Base-by-base conservation (phyloP, 2,888 invertebrate species). In the Agapostemon virescens region DNA sequence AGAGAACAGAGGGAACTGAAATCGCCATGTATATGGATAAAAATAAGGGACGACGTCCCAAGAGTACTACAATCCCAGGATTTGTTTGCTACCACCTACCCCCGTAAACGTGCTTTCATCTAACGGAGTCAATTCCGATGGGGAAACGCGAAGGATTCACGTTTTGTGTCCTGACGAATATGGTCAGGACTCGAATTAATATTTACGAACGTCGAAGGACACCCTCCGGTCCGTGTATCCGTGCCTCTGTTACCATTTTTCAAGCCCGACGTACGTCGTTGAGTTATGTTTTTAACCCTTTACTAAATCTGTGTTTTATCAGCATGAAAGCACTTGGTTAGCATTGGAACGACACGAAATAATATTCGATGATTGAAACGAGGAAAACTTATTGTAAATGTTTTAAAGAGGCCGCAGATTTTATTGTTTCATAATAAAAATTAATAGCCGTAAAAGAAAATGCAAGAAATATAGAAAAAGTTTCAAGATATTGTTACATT, bases 71-170 rank as follows among this genome's bases (percentile, higher is more conserved):
- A 85, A 87, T 85, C 84, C 89, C 84, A 76, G 87, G 89, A 90
- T 90, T 90, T 90, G 89, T 90, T 90, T 90, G 87, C 89, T 82
- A 85, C 87, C 86, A 79, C 86, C 84, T 71, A 75, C 82, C 80
- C 82, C 79, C 80, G 69, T 81, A 78, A 85, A 88, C 84, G 79
- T 86, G 85, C 82, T 85, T 87, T 89, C 84, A 81, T 74, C 82
- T 87, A 88, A 88, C 87, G 68, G 79, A 86, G 86, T 87, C 86
- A 85, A 84, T 77, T 82, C 80, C 82, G 40, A 83, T 79, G 81
- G 83, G 77, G 58, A 73, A 79, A 80, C 66, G 69, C 71, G 77
- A 69, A 70, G 74, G 74, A 73, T 76, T 55, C 77, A 58, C 76
- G 74, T 74, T 77, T 70, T 75, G 77, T 66, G 82, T 76, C 70